Evolutionary conservation across 2,113 vertebrate species (phyloP), one percentile per base, ranked within the genome.

Genomic region (Malurus cyaneus): DNA sequence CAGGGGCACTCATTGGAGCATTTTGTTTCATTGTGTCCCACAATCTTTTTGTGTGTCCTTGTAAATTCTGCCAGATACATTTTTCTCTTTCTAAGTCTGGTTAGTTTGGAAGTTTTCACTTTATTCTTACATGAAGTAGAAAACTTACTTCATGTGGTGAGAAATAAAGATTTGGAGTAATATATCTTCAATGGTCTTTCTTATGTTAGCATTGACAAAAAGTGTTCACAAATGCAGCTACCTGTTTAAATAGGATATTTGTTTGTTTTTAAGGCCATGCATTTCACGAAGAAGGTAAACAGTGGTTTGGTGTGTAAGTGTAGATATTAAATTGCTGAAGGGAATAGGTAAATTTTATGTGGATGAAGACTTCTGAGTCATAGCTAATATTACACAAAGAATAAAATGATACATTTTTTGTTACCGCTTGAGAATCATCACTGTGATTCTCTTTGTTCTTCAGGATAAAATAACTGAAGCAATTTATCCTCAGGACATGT

Each of bases 391-490:
- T 85, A 47, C 93, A 49, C 92, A n/a, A 91, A 96, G 49, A 94
- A 32, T 67, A 50, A 95, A 97, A 95, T 69, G 54, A 86, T 79
- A 10, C 8, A 80, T 23, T 49, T 94, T 62, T 82, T 94, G 25
- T 61, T 92, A 86, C 42, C 74, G 50, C 19, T 91, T 64, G 54
- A 94, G 52, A 50, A 84, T 84, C 83, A 93, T 87, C 86, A 67
- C 12, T 56, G 21, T 92, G 64, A 73, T 56, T 94, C 54, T 92
- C 56, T 62, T 69, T 93, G 62, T 95, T 96, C 46, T 50, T 91
- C 80, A 94, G 62, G 94, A 95, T 94, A 89, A 97, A 97, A 95
- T 93, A 97, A 96, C 92, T 96, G 88, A 97, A 92, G 46, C 12
- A 87, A 97, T 97, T 97, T 89, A 92, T 96, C 87, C 92, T 95